Base-by-base conservation (phyloP, 2,797 vertebrate species). In the Balearica regulorum region DNA sequence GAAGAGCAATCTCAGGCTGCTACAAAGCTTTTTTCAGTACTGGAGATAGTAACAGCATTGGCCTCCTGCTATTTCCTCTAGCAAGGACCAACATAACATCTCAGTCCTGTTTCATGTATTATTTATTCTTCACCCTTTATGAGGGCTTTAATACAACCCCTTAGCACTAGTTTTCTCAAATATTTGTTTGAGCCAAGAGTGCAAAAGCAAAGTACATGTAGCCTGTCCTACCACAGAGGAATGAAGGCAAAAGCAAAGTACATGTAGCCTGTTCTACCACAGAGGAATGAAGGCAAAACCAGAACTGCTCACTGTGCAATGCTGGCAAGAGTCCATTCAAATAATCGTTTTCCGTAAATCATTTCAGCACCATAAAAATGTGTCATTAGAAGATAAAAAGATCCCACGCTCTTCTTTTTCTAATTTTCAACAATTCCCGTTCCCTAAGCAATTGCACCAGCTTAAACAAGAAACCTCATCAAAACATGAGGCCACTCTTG, bases 401-500 rank as follows among this genome's bases (percentile, higher is more conserved):
- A 83, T 41, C 28, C 31, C 57, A 65, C 29, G 16, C 64, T 55
- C 71, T 62, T 58, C 43, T 88, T 78, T 64, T 68, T 44, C 16
- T 81, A 44, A 68, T 93, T 92, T 70, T 65, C 69, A 77, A 25
- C 65, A 88, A 62, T 24, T 49, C 49, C 31, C 31, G 83, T 84
- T 80, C 68, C 79, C n/a, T 62, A 87, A 89, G 89, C 39, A 95
- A 90, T n/a, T 71, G 46, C 57, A 68, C 69, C 81, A 83, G 64
- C 58, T 86, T 87, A 93, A 82, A 71, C 46, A 89, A 90, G 84
- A 89, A 92, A 95, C 49, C 54, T 83, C 61, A 88, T 69, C 76
- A 87, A 96, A 97, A 94, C 65, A 76, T 11, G 75, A 88, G 84
- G 89, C 89, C 79, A 86, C 39, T 22, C 82, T 64, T 72, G 58